Conservation (phyloP, 2,888 invertebrate genomes). For the Andrena bicolor region DNA sequence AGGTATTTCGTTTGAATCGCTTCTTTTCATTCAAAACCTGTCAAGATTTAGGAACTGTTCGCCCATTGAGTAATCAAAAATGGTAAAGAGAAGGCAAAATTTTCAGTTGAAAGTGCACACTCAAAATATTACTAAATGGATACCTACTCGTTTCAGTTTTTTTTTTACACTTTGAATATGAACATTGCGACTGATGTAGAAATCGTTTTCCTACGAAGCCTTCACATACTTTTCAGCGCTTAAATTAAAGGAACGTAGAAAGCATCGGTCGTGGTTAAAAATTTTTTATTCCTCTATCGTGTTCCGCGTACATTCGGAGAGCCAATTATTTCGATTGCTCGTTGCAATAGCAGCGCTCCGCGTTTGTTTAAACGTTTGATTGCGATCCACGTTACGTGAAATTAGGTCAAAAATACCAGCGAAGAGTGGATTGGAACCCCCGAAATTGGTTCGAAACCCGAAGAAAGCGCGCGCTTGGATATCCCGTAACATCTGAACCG, state of each 20-base stretch:
- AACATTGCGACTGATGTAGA: neutral
- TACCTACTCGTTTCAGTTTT: no score
- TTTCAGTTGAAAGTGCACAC: neutral
- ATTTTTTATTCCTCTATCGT: neutral
- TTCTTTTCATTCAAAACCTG: no score
- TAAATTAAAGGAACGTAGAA: neutral
- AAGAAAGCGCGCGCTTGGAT: neutral
- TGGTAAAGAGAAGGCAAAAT: neutral
- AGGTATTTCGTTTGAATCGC: no score
- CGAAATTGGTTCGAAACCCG: slow-evolving; percentile 13
- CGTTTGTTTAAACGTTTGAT: slow-evolving; percentile 22
- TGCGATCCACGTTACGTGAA: slow-evolving; percentile 7
- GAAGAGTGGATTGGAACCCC: slow-evolving; percentile 1
- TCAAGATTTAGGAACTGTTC: no score
- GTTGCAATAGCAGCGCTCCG: neutral
- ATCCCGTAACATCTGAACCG: neutral
- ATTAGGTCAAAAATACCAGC: slow-evolving; percentile 11
- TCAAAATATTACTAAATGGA: neutral
- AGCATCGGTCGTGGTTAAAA: neutral
- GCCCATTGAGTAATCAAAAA: neutral
- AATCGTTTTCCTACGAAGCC: neutral
- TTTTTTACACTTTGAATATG: neutral
- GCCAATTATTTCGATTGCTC: neutral
- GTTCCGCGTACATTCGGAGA: neutral
- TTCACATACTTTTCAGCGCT: neutral